phyloP scores from a whole-genome alignment of 2,113 vertebrate species.

The Baryphthengus martii region DNA sequence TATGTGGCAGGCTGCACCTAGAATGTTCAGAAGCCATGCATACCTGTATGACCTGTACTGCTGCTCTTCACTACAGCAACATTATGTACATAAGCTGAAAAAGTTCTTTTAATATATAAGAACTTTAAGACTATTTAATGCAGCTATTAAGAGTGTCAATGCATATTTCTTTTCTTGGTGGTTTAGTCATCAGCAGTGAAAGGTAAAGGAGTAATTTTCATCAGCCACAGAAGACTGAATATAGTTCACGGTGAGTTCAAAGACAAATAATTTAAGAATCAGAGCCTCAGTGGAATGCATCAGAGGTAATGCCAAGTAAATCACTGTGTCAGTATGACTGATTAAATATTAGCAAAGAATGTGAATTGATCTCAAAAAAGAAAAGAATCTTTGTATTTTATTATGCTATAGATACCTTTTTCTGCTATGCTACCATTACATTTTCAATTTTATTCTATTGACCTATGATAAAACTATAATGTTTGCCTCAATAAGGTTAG shows the following conservation, averaged over 20 bases:
- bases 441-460: not conserved
- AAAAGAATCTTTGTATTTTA: not conserved
- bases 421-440: not conserved
- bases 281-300: constrained; percentile 35
- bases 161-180: not conserved
- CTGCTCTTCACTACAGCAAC: not conserved
- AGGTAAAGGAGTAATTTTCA: constrained; percentile 52
- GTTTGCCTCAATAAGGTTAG: constrained; percentile 27
- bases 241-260: constrained; percentile 60
- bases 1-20: not conserved
- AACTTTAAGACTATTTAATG: not conserved
- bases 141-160: not conserved
- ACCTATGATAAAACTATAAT: not conserved
- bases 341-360: constrained; percentile 58
- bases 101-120: not conserved
- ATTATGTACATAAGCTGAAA: not conserved
- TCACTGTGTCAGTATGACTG: constrained; percentile 50
- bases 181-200: constrained; percentile 32
- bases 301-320: constrained; percentile 49
- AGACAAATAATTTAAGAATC: constrained; percentile 65
- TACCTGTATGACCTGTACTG: not conserved
- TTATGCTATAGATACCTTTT: not conserved
- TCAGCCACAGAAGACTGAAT: constrained; percentile 56
- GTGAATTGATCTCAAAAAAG: constrained; percentile 25
- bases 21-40: not conserved